phyloP scores from a whole-genome alignment of 2,797 vertebrate species.

The Sparidentex hasta region DNA sequence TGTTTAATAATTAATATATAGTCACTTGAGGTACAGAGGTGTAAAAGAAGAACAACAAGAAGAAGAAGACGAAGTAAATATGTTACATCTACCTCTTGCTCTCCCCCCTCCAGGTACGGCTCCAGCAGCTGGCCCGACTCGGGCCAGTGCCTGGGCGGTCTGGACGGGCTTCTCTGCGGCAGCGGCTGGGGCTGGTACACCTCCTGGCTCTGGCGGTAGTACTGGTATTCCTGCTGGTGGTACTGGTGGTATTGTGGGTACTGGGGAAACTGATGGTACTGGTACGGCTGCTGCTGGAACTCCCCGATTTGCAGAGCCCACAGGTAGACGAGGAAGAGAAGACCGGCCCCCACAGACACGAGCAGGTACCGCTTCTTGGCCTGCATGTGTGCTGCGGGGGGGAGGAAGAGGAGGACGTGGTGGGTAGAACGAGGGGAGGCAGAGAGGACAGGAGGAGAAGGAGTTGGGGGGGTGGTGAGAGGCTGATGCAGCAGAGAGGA shows the following conservation, averaged over 20 bases:
- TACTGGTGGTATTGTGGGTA: constrained; percentile 74
- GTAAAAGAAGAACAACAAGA: too few species aligned
- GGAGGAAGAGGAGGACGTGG: constrained; percentile 62
- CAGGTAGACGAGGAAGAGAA: constrained; percentile 88
- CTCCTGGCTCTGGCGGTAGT: constrained; percentile 64
- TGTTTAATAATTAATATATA: not conserved
- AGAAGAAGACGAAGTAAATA: too few species aligned
- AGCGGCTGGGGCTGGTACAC: constrained; percentile 68
- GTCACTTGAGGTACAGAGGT: too few species aligned
- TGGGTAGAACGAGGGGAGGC: constrained; percentile 20
- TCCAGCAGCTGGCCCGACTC: constrained; percentile 74
- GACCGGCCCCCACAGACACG: constrained; percentile 88
- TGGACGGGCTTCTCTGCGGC: constrained; percentile 72
- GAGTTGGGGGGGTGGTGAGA: not conserved
- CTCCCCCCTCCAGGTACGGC: constrained; percentile 86
- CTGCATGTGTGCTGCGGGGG: constrained; percentile 89
- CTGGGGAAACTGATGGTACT: constrained; percentile 73
- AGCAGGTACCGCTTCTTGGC: constrained; percentile 92
- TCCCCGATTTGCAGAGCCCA: constrained; percentile 87
- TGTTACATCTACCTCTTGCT: constrained; percentile 79
- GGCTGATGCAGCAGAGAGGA: constrained; percentile 12
- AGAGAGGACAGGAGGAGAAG: not conserved
- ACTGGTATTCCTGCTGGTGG: constrained; percentile 66
- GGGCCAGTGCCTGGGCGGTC: constrained; percentile 76
- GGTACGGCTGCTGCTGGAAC: constrained; percentile 79